Base-by-base conservation (phyloP, 1,140 invertebrate genomes). In the Zaprionus ornatus region DNA sequence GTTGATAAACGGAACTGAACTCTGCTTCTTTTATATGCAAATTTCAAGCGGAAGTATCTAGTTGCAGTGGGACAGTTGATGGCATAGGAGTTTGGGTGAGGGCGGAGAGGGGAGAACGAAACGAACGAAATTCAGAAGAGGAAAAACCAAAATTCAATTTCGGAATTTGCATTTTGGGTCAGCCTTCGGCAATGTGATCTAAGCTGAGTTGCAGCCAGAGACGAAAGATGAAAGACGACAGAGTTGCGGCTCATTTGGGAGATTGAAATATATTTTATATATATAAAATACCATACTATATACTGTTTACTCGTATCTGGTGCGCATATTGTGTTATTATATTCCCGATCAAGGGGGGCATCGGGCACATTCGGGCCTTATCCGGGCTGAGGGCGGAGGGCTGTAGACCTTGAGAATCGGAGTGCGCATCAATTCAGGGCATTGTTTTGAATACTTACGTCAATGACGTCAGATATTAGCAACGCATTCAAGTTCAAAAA, bases 141-240 rank as follows among this genome's bases (percentile, higher is more conserved):
- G 25, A 21, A 65, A 82, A 79, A 40, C 42, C 64, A 74, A 79
- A 55, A 32, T 19, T 21, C 21, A 12, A 35, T 54, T 62, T 59
- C 42, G 15, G 63, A 81, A 86, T 85, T 85, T 82, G 75, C 82
- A 85, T 85, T 85, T 85, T 66, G 52, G 83, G 82, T 86, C 76
- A 59, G 66, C 66, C 66, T 70, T 75, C 62, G n/a, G 9, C 23
- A 7, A 64, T 17, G 12, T 10, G 25, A 67, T 60, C 50, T 56
- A 57, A 64, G 61, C 29, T 12, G 19, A 55, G 48, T 57, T 56
- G 65, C 65, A 62, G 50, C 27, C 12, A n/a, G 17, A 12, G 17
- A 37, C 5, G 12, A 4, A n/a, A 17, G 7, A 12, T 10, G 10
- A 23, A 13, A 50, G 45, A 10, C 19, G 10, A 5, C 21, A 13